phyloP scores from a whole-genome alignment of 2,888 invertebrate species.

The Drosophila maculinotata region DNA sequence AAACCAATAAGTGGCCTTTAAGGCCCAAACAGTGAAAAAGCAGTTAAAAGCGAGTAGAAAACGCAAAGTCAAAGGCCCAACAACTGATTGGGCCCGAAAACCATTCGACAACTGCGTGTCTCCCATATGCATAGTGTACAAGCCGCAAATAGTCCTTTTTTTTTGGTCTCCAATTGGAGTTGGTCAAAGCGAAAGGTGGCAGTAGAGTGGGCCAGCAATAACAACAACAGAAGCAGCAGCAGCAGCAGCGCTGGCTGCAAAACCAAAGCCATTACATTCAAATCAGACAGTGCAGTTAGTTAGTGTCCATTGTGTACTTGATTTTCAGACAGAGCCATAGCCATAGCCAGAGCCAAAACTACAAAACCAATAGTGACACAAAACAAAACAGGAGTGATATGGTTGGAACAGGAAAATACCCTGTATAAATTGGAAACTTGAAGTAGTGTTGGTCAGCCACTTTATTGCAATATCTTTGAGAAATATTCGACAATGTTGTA shows the following conservation, averaged over 20 bases:
- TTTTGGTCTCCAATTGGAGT: conserved; percentile 33
- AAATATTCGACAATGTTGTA: too few species aligned
- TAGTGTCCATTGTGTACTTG: conserved; percentile 71
- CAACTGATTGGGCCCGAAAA: conserved; percentile 64
- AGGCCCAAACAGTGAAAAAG: conserved; percentile 23
- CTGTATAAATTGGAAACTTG: not conserved
- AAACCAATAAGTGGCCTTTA: conserved; percentile 68
- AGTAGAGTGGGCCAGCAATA: conserved; percentile 8
- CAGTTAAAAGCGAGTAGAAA: conserved; percentile 17
- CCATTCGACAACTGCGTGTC: conserved; percentile 49
- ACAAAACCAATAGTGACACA: conserved; percentile 8
- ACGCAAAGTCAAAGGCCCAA: conserved; percentile 56
- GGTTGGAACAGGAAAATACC: not conserved
- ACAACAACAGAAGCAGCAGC: not conserved
- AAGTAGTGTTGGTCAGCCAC: not conserved
- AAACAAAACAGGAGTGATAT: not conserved
- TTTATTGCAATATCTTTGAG: too few species aligned
- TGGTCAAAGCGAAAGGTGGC: conserved; percentile 50
- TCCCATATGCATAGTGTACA: conserved; percentile 13
- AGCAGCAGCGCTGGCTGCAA: conserved; percentile 16
- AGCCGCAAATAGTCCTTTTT: conserved; percentile 64
- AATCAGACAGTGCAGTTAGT: conserved; percentile 75
- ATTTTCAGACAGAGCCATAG: conserved; percentile 11
- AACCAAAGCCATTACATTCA: conserved; percentile 75
- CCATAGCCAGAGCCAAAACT: conserved; percentile 11